These are phyloP conservation scores for Lithobates sylvaticus DNA, from an alignment of 2,797 vertebrate genomes.

Conservation along the genomic window DNA sequence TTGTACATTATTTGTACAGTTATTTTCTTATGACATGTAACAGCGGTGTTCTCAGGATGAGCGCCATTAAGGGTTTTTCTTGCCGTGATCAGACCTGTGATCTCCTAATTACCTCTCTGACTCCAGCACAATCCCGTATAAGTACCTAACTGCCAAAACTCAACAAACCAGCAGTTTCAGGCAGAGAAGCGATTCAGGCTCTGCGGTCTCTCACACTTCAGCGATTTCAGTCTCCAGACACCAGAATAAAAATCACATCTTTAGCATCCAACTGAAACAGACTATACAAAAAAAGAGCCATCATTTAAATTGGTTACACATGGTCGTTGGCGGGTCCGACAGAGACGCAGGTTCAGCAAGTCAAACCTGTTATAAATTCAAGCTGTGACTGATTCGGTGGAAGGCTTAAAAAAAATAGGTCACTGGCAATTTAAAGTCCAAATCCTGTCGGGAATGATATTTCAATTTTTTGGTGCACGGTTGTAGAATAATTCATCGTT, in stretches of 20 bases:
- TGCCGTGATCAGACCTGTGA: conserved; percentile 33
- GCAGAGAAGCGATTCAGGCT: background rate
- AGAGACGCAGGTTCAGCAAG: background rate
- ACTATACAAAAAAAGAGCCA: background rate
- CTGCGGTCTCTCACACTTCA: background rate
- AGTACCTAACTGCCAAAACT: background rate
- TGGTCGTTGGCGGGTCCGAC: background rate
- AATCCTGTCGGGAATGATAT: background rate
- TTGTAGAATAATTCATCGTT: too few relatives aligned
- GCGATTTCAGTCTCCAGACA: conserved; percentile 1
- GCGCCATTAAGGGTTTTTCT: conserved; percentile 7
- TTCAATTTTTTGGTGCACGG: background rate
- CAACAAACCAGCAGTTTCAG: conserved; percentile 26
- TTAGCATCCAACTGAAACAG: background rate
- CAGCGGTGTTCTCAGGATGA: background rate
- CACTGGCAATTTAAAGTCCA: background rate
- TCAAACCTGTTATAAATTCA: background rate
- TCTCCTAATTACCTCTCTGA: conserved; percentile 37
- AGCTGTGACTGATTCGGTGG: background rate
- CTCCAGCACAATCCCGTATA: conserved; percentile 21
- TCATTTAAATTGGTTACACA: background rate
- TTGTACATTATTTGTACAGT: background rate
- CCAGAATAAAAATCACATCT: background rate
- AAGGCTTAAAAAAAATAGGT: background rate
- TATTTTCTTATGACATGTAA: background rate